phyloP scores from a whole-genome alignment of 2,888 invertebrate species.

The Eurois occulta region DNA sequence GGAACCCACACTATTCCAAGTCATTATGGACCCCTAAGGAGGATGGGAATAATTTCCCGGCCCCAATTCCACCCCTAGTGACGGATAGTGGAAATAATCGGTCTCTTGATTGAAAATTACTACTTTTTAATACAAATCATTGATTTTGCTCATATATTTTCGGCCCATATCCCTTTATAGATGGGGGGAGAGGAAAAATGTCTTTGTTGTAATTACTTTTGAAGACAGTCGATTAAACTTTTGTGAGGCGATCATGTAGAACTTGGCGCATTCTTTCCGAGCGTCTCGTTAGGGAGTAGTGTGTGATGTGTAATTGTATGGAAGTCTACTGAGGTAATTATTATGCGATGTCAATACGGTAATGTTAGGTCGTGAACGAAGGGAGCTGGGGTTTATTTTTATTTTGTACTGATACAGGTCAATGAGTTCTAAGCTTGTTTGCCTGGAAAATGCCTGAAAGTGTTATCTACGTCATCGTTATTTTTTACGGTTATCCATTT shows the following conservation, averaged over 20 bases:
- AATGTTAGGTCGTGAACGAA: not conserved
- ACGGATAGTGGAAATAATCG: constrained; percentile 75
- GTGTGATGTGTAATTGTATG: constrained; percentile 52
- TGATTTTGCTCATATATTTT: constrained; percentile 56
- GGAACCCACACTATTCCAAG: constrained; percentile 53
- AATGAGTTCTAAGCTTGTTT: not conserved
- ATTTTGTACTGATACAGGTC: not conserved
- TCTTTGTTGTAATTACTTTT: constrained; percentile 57
- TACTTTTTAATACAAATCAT: constrained; percentile 65
- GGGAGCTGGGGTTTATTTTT: not conserved
- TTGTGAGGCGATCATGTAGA: constrained; percentile 56
- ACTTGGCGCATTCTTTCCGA: constrained; percentile 40
- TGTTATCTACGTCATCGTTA: not conserved
- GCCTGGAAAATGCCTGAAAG: constrained; percentile 1
- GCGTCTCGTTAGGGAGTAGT: constrained; percentile 54
- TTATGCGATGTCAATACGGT: constrained; percentile 2
- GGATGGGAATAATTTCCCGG: constrained; percentile 60
- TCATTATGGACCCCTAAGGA: constrained; percentile 63
- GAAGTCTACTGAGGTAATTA: constrained; percentile 40
- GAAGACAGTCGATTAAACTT: constrained; percentile 58
- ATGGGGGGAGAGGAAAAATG: constrained; percentile 41
- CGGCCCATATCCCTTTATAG: constrained; percentile 22
- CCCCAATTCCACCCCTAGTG: constrained; percentile 46
- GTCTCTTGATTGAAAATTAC: constrained; percentile 76
- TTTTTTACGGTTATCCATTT: not conserved